phyloP scores from a whole-genome alignment of 2,113 vertebrate genomes.

The Silurus asotus region DNA sequence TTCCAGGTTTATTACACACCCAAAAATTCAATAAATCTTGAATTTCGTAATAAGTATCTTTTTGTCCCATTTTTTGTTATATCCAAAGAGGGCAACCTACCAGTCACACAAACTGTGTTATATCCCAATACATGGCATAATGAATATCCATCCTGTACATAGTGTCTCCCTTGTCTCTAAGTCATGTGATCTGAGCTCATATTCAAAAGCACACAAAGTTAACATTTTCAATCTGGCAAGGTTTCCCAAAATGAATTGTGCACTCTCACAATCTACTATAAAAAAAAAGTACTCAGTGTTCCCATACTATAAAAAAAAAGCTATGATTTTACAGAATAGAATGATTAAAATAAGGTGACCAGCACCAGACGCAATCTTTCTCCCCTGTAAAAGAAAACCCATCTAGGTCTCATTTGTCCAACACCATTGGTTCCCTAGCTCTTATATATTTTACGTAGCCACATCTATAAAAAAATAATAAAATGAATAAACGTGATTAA shows the following conservation, averaged over 20 bases:
- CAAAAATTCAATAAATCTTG: background rate
- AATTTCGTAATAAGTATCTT: background rate
- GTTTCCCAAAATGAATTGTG: background rate
- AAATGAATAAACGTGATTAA: constrained; percentile 1
- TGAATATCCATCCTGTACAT: constrained; percentile 49
- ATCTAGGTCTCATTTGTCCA: background rate
- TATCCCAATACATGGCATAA: background rate
- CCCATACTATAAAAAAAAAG: background rate
- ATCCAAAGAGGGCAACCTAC: background rate
- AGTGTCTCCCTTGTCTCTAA: constrained; percentile 47
- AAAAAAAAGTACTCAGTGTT: background rate
- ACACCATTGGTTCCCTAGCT: background rate
- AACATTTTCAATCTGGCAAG: background rate
- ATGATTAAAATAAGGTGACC: background rate
- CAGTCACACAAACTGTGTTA: background rate
- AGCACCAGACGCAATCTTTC: too few species aligned
- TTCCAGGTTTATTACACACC: background rate
- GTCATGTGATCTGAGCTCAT: background rate
- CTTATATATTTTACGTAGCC: background rate
- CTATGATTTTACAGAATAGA: background rate
- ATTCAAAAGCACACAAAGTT: background rate
- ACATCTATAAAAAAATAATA: background rate
- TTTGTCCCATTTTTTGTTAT: background rate
- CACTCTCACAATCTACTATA: background rate
- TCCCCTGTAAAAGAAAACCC: background rate